phyloP scores from a whole-genome alignment of 2,113 vertebrate genomes.

The Bufo gargarizans region DNA sequence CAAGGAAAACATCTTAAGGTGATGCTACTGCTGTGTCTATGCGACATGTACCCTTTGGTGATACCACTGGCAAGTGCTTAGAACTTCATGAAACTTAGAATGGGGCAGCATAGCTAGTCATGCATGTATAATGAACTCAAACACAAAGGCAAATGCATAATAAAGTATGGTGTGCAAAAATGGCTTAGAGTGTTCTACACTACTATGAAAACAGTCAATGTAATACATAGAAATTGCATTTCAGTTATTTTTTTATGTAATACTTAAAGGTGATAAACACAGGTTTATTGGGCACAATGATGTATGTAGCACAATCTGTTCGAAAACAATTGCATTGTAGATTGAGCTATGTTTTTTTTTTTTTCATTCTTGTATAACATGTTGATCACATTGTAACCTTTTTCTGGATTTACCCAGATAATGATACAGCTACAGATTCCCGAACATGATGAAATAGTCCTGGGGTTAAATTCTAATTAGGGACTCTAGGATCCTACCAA shows the following conservation, averaged over 20 bases:
- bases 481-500: not conserved
- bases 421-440: not conserved
- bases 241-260: not conserved
- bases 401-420: not conserved
- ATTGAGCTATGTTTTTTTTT: not conserved
- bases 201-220: not conserved
- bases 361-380: not conserved
- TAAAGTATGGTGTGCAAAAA: not conserved
- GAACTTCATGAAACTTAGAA: conserved; percentile 22
- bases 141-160: conserved; percentile 21
- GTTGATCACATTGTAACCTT: not conserved
- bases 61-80: conserved; percentile 27
- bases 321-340: not conserved
- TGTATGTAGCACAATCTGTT: not conserved
- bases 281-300: not conserved
- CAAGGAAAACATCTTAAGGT: conserved; percentile 28
- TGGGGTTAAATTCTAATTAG: conserved; percentile 25
- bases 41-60: not conserved
- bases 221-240: not conserved
- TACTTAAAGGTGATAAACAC: not conserved
- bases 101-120: not conserved
- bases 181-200: not conserved
- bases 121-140: conserved; percentile 6
- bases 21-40: not conserved
- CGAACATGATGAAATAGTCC: not conserved